Evolutionary conservation across 2,797 vertebrate genomes (phyloP).

Genomic region (Tauraco hartlaubi): DNA sequence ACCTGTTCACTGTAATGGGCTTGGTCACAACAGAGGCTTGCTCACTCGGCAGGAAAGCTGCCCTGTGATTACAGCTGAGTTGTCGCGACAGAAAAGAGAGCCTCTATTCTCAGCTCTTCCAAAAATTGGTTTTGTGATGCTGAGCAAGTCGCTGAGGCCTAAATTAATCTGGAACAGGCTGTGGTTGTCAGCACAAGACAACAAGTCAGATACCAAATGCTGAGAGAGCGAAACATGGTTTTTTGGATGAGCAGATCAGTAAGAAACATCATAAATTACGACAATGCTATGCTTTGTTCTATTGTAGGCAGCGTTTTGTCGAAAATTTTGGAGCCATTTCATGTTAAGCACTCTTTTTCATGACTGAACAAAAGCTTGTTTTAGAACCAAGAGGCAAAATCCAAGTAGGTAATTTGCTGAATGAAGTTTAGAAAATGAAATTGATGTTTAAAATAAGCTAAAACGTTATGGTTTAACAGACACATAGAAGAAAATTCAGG

Average conservation of each 20-base stretch:
- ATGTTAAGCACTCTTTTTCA: background rate
- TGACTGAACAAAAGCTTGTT: background rate
- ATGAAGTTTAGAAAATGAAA: background rate
- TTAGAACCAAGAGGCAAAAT: constrained; percentile 7
- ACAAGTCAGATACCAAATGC: background rate
- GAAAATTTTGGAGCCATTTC: background rate
- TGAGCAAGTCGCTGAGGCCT: background rate
- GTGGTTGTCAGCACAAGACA: background rate
- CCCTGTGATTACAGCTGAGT: background rate
- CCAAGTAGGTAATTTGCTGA: background rate
- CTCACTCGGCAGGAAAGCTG: background rate
- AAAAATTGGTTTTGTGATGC: background rate
- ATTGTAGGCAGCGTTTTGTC: background rate
- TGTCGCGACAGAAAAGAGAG: background rate
- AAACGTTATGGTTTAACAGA: background rate
- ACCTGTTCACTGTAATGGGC: background rate
- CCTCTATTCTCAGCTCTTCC: background rate
- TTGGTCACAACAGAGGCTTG: background rate
- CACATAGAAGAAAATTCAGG: background rate
- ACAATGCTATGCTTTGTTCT: constrained; percentile 21
- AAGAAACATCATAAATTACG: constrained; percentile 13
- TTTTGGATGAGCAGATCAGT: background rate
- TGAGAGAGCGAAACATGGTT: background rate
- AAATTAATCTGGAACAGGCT: constrained; percentile 23
- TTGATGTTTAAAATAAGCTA: background rate